Evolutionary conservation across 2,888 invertebrate genomes (phyloP), one percentile per base, ranked within the genome.

Genomic region (Caenorhabditis wallacei): DNA sequence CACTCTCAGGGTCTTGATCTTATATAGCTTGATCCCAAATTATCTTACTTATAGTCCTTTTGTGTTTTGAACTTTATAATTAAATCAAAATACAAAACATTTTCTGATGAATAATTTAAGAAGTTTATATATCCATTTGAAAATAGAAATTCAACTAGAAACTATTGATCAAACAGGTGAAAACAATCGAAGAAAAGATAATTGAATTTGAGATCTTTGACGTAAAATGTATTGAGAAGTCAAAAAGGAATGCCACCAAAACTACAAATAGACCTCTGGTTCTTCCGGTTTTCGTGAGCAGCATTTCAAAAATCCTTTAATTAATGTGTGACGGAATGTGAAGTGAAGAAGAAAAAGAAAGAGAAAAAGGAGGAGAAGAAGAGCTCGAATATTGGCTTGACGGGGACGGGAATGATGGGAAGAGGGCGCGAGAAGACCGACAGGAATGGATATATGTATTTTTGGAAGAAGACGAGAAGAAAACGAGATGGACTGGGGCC

Each of bases 251-350:
- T 56, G 40, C 68, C 30, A 66, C 71, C 37, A 54, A 13, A 13
- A 56, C 54, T 63, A 70, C 70, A 63, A 57, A 69, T 56, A 56
- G 53, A 26, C 22, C 57, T 26, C 4, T n/a, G 56, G 59, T 51
- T 20, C n/a, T 5, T n/a, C n/a, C n/a, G n/a, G n/a, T n/a, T 22
- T 61, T 68, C 70, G 81, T 81, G 75, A 76, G 76, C 61, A 63
- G 61, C 61, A 69, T 75, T 78, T 80, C 63, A 61, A 72, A 80
- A 72, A 80, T 80, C 80, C 80, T 72, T 68, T 76, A 82, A 82
- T 76, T 82, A 82, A 76, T 76, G 82, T 75, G 82, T 40, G 82
- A 78, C 61, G 64, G 71, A 82, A 75, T 59, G 72, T 8, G 24
- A 57, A 48, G 48, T 61, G 70, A 24, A n/a, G 43, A 46, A 61